Base-by-base conservation (phyloP, 2,113 vertebrate species). In the Aspiorhynchus laticeps region DNA sequence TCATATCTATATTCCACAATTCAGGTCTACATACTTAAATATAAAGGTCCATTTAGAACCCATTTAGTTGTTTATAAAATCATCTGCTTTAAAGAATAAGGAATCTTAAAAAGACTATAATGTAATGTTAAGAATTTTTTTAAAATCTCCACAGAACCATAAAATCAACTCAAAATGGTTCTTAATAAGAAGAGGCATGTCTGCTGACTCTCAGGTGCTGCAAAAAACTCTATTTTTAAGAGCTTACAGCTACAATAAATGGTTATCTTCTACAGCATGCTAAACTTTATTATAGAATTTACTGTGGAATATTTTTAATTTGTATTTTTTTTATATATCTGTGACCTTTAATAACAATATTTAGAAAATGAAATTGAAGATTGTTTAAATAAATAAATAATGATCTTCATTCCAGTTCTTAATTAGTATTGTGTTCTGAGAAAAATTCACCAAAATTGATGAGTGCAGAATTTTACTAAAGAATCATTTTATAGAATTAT, bases 161-260 rank as follows among this genome's bases (percentile, higher is more conserved):
- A 41, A 41, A 63, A 63, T 24, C 56, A 41, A 41, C 53, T 80
- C 78, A 41, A 80, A 80, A 80, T 80, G 78, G 56, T 80, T 80
- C 24, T 41, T 63, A 61, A 9, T 80, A 80, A 63, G 78, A 63
- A 80, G 33, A 80, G 24, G 53, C 7, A 2, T 63, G 21, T 41
- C 33, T 61, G 21, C 53, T 41, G 53, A 80, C n/a, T 38, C 21
- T 43, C 33, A 80, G 78, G 78, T 80, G 56, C 36, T 28, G 78
- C 77, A 59, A 38, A 38, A 2, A 46, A 46, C 43, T 46, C 43
- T 46, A 12, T 48, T 48, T 48, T 14, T 48, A 51, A 17, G 12
- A 41, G 12, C 46, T 43, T 33, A 78, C 19, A 78, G 76, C 4
- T 31, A 31, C 75, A 11, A 5, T 59, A 24, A 59, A 24, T 59